Evolutionary conservation across 2,888 invertebrate species (phyloP), one percentile per base, ranked within the genome.

Genomic region (Polietes domitor): DNA sequence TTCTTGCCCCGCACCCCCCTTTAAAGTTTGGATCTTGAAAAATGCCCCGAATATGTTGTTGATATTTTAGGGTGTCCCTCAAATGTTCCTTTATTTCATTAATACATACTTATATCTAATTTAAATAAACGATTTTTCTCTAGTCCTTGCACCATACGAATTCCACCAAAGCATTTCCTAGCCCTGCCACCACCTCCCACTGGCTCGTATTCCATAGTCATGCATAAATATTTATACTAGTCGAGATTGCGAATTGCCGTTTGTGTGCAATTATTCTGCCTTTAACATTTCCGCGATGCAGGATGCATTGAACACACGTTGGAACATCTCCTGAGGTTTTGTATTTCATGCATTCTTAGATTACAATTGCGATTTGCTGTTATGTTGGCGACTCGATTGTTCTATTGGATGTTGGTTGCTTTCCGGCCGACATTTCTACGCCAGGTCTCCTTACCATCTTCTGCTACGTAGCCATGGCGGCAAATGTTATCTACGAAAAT

Each of bases 401-500:
- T 32, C 32, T 61, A 61, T 61, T 28, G 61, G n/a, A 12, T n/a
- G 61, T 28, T n/a, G n/a, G 61, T n/a, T 61, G 26, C 61, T 73
- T 80, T 74, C n/a, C n/a, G 47, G 47, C 47, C 47, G 15, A 4
- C 1, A 70, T 58, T 74, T 58, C 21, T 73, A 47, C 61, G 47
- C 15, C 24, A 17, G 41, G 76, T 70, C 76, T 77, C 65, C 61
- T 37, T 68, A 10, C 58, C 58, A 1, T 19, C 3, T 53, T 9
- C 41, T 41, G 41, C 58, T 24, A 10, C 2, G 12, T 2, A 58
- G 58, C 26, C 12, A 12, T 58, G 12, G 17, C 15, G 26, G 6
- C 63, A 77, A 77, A 73, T 83, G 73, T 80, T 83, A 80, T 83
- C 80, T 68, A 63, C 24, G 70, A 80, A 83, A 83, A 83, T 83